Evolutionary conservation across 2,113 vertebrate species (phyloP), one percentile per base, ranked within the genome.

Genomic region (Syrmaticus mikado): DNA sequence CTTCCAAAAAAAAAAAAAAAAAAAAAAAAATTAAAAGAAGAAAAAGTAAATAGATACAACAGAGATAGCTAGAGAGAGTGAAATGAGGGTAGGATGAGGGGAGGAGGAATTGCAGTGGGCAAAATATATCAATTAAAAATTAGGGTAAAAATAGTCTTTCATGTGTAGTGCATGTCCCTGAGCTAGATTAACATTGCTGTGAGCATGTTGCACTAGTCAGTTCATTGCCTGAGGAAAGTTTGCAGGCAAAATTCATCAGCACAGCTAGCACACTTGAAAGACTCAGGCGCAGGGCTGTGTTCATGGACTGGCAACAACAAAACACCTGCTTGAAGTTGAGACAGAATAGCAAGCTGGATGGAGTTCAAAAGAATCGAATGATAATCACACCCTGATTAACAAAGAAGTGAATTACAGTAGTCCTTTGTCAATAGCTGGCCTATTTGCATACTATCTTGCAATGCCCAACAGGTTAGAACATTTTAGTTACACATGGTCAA

Each of bases 201-300:
- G 98, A 98, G 97, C 98, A 95, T 98, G 97, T 97, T 98, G 97
- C 97, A 97, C 90, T 98, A 95, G 97, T 97, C 97, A 97, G 97
- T 97, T 96, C 97, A 94, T 97, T 91, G 98, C 98, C 98, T 96
- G 94, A 97, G 98, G 98, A 99, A 95, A 96, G 97, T 98, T 98
- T 97, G 92, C 96, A 93, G 98, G 98, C 98, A 94, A 98, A 98
- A 97, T 98, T 97, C 98, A 97, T 98, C 97, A 96, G 96, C 97
- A 92, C 96, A 97, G 95, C 95, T 93, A 96, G 96, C 93, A 86
- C 94, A 95, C 97, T 98, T 96, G 97, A 98, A 98, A 98, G 97
- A 96, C 92, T 90, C 85, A 75, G 71, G 80, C 79, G 64, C 40
- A 45, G 55, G 7, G 62, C 91, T 95, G 34, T 81, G 89, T 94